These are phyloP conservation scores for Lycaon pictus DNA, from an alignment of 2,113 vertebrate genomes.

Conservation along the genomic window DNA sequence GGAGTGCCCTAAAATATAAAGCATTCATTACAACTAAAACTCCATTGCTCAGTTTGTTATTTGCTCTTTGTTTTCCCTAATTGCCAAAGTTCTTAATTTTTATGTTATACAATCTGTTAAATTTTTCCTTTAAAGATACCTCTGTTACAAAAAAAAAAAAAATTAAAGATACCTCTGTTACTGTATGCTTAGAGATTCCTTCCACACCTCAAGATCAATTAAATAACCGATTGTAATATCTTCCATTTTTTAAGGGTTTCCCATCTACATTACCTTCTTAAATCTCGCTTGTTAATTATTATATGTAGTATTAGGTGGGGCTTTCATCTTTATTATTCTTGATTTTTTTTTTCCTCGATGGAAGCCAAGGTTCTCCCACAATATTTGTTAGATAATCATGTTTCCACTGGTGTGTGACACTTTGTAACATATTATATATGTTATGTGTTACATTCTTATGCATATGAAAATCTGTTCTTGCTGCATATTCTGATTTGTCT, in stretches of 20 bases:
- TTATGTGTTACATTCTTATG: neutral
- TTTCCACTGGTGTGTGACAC: neutral
- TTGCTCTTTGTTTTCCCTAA: neutral
- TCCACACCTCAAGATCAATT: neutral
- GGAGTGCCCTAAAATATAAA: neutral
- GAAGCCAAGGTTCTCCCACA: neutral
- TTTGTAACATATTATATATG: neutral
- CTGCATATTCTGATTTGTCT: neutral
- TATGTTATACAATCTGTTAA: neutral
- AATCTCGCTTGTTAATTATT: neutral
- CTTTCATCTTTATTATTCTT: neutral
- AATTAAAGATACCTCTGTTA: neutral
- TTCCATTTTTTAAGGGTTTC: neutral
- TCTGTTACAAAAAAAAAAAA: neutral
- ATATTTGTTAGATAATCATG: neutral
- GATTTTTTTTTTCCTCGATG: neutral
- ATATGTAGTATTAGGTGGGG: neutral
- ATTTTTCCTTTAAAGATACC: neutral
- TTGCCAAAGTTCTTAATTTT: neutral
- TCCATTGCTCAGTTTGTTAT: neutral
- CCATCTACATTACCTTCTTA: neutral
- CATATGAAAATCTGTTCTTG: neutral
- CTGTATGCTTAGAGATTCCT: conserved; percentile 14
- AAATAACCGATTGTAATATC: neutral
- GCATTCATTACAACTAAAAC: neutral